phyloP scores from a whole-genome alignment of 1,140 invertebrate species.

The Heliconius hewitsoni region DNA sequence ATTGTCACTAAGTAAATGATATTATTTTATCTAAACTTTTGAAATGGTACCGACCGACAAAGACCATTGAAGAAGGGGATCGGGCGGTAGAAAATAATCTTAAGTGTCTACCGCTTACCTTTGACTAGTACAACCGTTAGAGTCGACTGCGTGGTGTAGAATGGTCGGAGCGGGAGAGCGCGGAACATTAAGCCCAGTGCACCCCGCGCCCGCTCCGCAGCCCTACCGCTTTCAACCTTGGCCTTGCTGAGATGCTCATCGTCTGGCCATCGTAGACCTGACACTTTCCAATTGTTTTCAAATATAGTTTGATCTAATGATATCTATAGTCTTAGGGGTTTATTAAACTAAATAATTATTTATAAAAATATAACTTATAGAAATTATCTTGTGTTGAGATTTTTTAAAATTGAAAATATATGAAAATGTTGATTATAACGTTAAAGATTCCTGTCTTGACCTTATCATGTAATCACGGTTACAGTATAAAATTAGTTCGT shows the following conservation, averaged over 20 bases:
- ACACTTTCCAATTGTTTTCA: slow-evolving; percentile 22
- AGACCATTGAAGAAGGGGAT: slow-evolving; percentile 41
- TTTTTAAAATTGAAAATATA: no score
- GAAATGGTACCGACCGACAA: slow-evolving; percentile 46
- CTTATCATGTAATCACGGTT: slow-evolving; percentile 2
- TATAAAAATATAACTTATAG: no score
- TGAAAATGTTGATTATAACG: no score
- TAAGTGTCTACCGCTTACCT: slow-evolving; percentile 75
- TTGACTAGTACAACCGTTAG: slow-evolving; percentile 77
- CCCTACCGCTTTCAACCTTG: slow-evolving; percentile 73
- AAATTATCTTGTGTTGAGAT: no score
- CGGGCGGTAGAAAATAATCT: slow-evolving; percentile 50
- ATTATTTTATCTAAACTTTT: slow-evolving; percentile 47
- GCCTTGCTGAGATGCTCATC: slow-evolving; percentile 67
- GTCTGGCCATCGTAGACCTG: slow-evolving; percentile 54
- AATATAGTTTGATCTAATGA: slow-evolving; percentile 1
- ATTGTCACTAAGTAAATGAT: slow-evolving; percentile 60
- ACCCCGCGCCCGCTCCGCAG: slow-evolving; percentile 67
- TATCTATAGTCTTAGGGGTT: not conserved
- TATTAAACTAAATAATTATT: no score
- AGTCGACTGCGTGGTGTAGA: slow-evolving; percentile 80
- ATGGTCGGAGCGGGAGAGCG: slow-evolving; percentile 75
- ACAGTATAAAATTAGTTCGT: slow-evolving; percentile 35
- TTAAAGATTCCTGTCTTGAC: not conserved
- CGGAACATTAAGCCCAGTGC: slow-evolving; percentile 68